Evolutionary conservation across 2,888 invertebrate species (phyloP).

Genomic region (Ernsta delagoae): DNA sequence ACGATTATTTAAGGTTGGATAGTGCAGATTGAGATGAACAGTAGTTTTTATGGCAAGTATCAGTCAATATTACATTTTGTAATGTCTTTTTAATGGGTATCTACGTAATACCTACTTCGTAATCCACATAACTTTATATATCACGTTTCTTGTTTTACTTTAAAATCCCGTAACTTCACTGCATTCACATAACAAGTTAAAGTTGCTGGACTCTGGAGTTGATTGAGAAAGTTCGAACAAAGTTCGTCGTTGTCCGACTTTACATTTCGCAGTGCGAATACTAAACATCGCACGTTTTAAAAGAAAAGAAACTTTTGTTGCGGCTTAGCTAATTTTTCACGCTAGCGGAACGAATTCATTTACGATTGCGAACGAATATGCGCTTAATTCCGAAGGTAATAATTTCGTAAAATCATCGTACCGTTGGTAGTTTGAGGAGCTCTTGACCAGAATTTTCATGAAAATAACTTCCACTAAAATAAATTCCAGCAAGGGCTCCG

Average conservation of each 20-base stretch:
- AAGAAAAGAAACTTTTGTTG: background rate
- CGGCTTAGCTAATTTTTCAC: background rate
- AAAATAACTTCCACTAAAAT: slow-evolving; percentile 33
- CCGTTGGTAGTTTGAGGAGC: slow-evolving; percentile 30
- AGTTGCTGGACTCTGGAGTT: slow-evolving; percentile 47
- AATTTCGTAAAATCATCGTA: slow-evolving; percentile 25
- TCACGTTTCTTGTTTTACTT: background rate
- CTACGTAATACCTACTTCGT: background rate
- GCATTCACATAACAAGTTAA: slow-evolving; percentile 4
- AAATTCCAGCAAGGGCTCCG: slow-evolving; percentile 36
- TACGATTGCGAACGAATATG: background rate
- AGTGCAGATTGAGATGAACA: too few species aligned
- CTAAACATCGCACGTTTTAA: slow-evolving; percentile 8
- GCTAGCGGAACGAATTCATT: background rate
- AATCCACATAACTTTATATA: background rate
- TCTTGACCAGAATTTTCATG: slow-evolving; percentile 38
- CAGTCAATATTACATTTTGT: too few species aligned
- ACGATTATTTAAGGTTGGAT: background rate
- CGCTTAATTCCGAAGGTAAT: slow-evolving; percentile 4
- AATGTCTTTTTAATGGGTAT: too few species aligned
- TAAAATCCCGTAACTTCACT: background rate
- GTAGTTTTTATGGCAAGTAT: too few species aligned
- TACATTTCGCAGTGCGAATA: slow-evolving; percentile 9
- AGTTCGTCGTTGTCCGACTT: slow-evolving; percentile 39
- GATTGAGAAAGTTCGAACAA: slow-evolving; percentile 65